A percentile compares a stretch with the other conserved stretches of the same genome.
phyloP scores from a whole-genome alignment of 1,140 invertebrate species.

The Odontomachus brunneus region DNA sequence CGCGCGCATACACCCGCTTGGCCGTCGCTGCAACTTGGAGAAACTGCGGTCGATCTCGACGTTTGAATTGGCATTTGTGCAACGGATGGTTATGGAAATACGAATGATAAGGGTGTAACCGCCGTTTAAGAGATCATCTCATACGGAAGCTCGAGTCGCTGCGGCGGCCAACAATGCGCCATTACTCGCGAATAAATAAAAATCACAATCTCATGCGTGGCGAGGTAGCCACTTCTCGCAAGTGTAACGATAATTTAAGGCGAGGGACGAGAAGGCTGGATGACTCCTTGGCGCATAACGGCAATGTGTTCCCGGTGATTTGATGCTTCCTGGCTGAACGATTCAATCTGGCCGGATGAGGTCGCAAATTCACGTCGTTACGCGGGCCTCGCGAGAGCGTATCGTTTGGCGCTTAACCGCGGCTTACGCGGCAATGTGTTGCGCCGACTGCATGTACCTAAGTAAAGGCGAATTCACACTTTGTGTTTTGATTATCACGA shows the following conservation, averaged over 20 bases:
- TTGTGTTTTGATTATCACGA: not conserved
- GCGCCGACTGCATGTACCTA: conserved; percentile 5
- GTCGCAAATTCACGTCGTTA: conserved; percentile 70
- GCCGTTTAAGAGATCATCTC: conserved; percentile 44
- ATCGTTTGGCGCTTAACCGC: conserved; percentile 62
- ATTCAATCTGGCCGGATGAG: conserved; percentile 65
- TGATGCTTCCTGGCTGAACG: conserved; percentile 62
- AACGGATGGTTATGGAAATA: not conserved
- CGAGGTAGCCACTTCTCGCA: not conserved
- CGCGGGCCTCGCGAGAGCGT: conserved; percentile 34
- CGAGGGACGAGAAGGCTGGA: conserved; percentile 4
- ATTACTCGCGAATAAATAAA: conserved; percentile 57
- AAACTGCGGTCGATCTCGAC: not conserved
- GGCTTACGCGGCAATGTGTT: conserved; percentile 57
- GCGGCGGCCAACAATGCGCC: conserved; percentile 18
- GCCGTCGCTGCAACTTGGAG: not conserved
- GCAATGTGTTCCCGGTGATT: conserved; percentile 49
- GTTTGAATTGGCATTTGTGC: not conserved
- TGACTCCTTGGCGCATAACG: conserved; percentile 3
- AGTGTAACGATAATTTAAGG: conserved; percentile 39
- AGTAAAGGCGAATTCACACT: conserved; percentile 32
- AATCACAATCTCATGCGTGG: conserved; percentile 6
- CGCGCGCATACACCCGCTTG: not conserved
- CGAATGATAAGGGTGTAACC: conserved; percentile 12
- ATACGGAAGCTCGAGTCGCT: conserved; percentile 22